Conservation (phyloP, 2,888 invertebrate species). For the Papilio protenor region DNA sequence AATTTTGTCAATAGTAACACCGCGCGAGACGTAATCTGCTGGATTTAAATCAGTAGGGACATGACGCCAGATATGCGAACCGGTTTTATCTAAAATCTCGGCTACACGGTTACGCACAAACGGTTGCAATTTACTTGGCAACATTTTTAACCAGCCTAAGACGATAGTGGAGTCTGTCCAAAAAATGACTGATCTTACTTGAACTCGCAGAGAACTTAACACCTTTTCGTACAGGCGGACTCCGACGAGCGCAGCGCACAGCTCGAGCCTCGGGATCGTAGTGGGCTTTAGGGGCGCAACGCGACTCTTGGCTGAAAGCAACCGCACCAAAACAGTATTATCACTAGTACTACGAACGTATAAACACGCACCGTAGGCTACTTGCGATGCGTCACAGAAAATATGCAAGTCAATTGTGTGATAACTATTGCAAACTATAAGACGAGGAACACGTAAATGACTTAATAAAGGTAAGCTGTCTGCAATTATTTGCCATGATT, state of each 20-base stretch:
- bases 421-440: not conserved
- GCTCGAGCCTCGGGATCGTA: slow-evolving; percentile 43
- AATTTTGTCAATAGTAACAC: slow-evolving; percentile 33
- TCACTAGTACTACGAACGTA: slow-evolving; percentile 47
- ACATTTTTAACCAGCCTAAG: slow-evolving; percentile 50
- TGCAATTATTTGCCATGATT: not conserved
- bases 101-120: slow-evolving; percentile 22
- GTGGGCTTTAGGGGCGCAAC: slow-evolving; percentile 34
- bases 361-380: slow-evolving; percentile 53
- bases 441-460: not conserved
- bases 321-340: slow-evolving; percentile 14
- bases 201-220: slow-evolving; percentile 40
- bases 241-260: slow-evolving; percentile 41
- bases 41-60: not conserved
- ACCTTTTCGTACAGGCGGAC: slow-evolving; percentile 42
- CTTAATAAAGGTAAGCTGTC: not conserved
- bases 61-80: slow-evolving; percentile 36
- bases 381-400: slow-evolving; percentile 50
- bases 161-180: slow-evolving; percentile 50
- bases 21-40: slow-evolving; percentile 41
- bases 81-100: slow-evolving; percentile 48
- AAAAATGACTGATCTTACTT: slow-evolving; percentile 41
- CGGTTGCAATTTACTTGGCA: not conserved
- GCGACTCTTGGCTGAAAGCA: slow-evolving; percentile 32
- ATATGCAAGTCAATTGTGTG: slow-evolving; percentile 43